Evolutionary conservation across 2,113 vertebrate species (phyloP), one percentile per base, ranked within the genome.

Genomic region (Gallinago jamesoni): DNA sequence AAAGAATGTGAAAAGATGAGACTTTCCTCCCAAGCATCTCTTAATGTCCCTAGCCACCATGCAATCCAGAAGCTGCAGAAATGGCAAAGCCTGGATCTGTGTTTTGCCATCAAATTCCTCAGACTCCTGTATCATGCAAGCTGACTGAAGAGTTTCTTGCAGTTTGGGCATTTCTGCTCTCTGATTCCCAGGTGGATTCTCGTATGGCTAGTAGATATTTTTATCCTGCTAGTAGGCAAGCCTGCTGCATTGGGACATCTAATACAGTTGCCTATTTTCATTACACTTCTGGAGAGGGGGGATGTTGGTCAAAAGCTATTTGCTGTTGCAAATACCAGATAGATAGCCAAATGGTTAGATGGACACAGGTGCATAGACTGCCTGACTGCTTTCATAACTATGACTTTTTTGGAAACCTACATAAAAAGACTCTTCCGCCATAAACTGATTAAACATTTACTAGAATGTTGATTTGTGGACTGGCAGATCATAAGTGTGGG

Each of bases 1-100:
- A 72, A 96, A 93, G 78, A 95, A 73, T 53, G 85, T 48, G 43
- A 78, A 69, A 94, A 82, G 69, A 82, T 60, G 90, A 96, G 78
- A 93, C 78, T 95, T 87, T 76, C 78, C 43, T 85, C 53, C 39
- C 68, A 64, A 60, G 75, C 21, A 35, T 39, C 13, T 75, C 41
- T 91, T 23, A 41, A 72, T 10, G 27, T 56, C 23, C 18, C 20
- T 23, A 87, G 53, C 5, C 35, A 64, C 37, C 1, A 2, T 72
- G 64, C 52, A 87, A 43, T 56, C 30, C 37, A 83, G 21, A 33
- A 63, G 30, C 43, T 39, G 39, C 28, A 89, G 66, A 62, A 78
- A 70, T 2, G 6, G 31, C n/a, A 75, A 91, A 78, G 15, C n/a
- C 64, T 3, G 5, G 53, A 72, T 63, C 18, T 56, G 25, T 25